Conservation (phyloP, 1,140 invertebrate species). For the Cyclargus thomasi region DNA sequence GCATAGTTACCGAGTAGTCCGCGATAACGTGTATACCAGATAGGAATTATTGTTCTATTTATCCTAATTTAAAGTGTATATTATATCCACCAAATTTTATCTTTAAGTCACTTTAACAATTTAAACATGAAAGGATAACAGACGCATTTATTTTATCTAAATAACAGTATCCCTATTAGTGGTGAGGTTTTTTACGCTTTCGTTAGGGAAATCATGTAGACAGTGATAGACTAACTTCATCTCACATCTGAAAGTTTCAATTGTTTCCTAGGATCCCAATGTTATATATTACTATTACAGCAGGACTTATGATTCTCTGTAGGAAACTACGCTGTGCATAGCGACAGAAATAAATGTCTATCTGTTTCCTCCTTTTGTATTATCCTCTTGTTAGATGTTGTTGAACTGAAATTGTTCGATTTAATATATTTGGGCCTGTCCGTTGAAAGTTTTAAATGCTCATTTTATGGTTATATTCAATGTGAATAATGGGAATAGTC, state of each 20-base stretch:
- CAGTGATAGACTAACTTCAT: neutral
- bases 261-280: neutral
- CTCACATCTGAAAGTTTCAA: neutral
- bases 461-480: too few species aligned
- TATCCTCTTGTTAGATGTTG: constrained; percentile 36
- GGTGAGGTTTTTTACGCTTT: neutral
- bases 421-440: neutral
- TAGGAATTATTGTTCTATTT: too few species aligned
- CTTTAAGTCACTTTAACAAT: too few species aligned
- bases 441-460: neutral
- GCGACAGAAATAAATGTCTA: constrained; percentile 42
- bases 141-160: too few species aligned
- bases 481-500: too few species aligned
- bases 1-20: too few species aligned
- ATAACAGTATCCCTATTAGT: too few species aligned
- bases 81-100: too few species aligned
- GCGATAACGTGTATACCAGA: too few species aligned
- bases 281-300: neutral
- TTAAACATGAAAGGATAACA: too few species aligned
- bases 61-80: too few species aligned
- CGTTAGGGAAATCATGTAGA: neutral
- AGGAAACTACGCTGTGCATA: neutral
- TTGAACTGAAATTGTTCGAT: neutral
- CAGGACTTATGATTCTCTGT: constrained; percentile 11
- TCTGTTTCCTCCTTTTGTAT: constrained; percentile 51